Percentiles rank a stretch among this genome's conserved stretches.
phyloP scores from a whole-genome alignment of 1,140 invertebrate species.

The Drosophila grimshawi region DNA sequence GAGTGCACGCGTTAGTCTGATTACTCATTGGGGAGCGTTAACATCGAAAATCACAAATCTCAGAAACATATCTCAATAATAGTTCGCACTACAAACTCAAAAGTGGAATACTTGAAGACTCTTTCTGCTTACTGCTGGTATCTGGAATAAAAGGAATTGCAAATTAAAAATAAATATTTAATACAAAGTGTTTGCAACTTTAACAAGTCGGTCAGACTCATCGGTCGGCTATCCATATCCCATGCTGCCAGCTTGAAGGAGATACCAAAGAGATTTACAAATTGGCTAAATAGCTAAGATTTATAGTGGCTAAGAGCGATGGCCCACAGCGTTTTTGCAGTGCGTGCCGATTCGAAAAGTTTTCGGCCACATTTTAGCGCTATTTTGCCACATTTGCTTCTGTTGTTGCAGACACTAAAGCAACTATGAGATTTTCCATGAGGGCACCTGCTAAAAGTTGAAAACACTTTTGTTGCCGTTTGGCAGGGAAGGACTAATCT shows the following conservation, averaged over 20 bases:
- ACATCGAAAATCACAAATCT: not conserved
- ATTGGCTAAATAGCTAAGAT: constrained; percentile 65
- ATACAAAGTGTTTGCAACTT: constrained; percentile 45
- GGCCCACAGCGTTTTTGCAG: constrained; percentile 26
- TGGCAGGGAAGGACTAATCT: constrained; percentile 69
- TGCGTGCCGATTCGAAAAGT: constrained; percentile 49
- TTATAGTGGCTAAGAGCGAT: constrained; percentile 52
- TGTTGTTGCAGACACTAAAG: constrained; percentile 28
- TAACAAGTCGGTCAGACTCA: constrained; percentile 31
- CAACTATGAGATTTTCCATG: constrained; percentile 15
- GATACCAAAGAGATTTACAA: constrained; percentile 60
- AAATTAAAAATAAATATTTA: constrained; percentile 65
- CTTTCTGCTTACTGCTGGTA: not conserved
- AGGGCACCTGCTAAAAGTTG: constrained; percentile 44
- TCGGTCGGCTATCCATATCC: constrained; percentile 5
- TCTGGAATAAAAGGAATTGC: constrained; percentile 19
- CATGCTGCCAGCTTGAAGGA: constrained; percentile 12
- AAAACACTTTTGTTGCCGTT: constrained; percentile 10
- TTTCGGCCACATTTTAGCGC: constrained; percentile 31
- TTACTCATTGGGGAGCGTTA: constrained; percentile 64
- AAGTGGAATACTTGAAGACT: not conserved
- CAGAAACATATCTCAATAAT: constrained; percentile 15
- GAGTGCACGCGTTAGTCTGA: constrained; percentile 34
- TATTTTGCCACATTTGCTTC: constrained; percentile 24
- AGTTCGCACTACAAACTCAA: not conserved